A percentile compares a stretch with the other conserved stretches of the same genome.
Evolutionary conservation across 2,113 vertebrate species (phyloP).

Genomic region (Notothenia coriiceps): DNA sequence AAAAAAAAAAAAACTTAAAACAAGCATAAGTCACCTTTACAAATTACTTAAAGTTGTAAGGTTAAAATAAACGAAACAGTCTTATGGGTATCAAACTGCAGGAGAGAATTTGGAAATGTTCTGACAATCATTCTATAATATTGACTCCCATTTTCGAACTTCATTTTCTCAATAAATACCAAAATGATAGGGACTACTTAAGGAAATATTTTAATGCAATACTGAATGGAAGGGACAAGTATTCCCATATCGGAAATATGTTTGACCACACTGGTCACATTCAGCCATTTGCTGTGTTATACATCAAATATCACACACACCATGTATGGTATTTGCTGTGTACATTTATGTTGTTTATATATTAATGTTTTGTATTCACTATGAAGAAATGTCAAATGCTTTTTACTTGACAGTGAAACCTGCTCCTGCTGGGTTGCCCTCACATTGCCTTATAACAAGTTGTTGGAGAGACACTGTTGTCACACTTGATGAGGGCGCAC

Average conservation of each 20-base stretch:
- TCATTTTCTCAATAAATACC: too few relatives aligned
- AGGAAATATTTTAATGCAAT: neutral
- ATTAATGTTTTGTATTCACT: neutral
- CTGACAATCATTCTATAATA: too few relatives aligned
- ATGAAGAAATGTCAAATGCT: conserved; percentile 32
- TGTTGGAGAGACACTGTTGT: conserved; percentile 36
- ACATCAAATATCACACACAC: neutral
- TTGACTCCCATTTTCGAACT: too few relatives aligned
- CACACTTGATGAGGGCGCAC: conserved; percentile 21
- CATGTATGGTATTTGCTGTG: neutral
- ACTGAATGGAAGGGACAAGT: neutral
- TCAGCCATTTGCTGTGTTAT: neutral
- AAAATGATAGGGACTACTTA: too few relatives aligned
- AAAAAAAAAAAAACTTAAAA: too few relatives aligned
- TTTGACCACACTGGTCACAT: neutral
- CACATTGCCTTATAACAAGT: conserved; percentile 30
- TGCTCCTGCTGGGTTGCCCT: conserved; percentile 35
- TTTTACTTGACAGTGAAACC: conserved; percentile 16
- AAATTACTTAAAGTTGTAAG: too few relatives aligned
- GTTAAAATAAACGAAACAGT: too few relatives aligned
- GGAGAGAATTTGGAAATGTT: too few relatives aligned
- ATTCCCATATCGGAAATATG: neutral
- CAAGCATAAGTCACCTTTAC: too few relatives aligned
- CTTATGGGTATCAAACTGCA: too few relatives aligned
- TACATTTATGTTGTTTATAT: neutral